Conservation (phyloP, 2,888 invertebrate genomes). For the Ctenicera cuprea region DNA sequence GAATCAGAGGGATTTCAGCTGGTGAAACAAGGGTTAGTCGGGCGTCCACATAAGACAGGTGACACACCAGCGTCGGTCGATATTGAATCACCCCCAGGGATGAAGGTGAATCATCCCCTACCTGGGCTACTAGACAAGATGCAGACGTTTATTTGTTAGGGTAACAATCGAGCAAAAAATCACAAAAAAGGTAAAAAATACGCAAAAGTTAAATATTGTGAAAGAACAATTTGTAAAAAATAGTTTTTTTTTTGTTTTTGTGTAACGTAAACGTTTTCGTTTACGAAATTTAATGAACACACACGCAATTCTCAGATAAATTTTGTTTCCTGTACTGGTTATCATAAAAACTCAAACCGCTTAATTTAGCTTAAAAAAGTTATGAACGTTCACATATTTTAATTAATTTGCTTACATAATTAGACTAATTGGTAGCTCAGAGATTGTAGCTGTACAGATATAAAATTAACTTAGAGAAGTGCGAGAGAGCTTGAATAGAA, state of each 20-base stretch:
- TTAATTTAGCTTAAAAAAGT: too few species aligned
- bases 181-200: too few species aligned
- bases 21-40: slow-evolving; percentile 8
- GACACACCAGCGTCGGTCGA: slow-evolving; percentile 49
- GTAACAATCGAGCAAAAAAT: background rate
- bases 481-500: slow-evolving; percentile 42
- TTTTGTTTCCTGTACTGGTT: too few species aligned
- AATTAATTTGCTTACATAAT: background rate
- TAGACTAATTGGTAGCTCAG: background rate
- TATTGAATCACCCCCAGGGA: slow-evolving; percentile 49
- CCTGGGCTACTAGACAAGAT: slow-evolving; percentile 36
- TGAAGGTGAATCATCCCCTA: slow-evolving; percentile 46
- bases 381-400: background rate
- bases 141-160: background rate
- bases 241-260: too few species aligned
- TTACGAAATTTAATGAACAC: too few species aligned
- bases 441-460: slow-evolving; percentile 17
- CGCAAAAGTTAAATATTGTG: too few species aligned
- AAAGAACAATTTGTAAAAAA: too few species aligned
- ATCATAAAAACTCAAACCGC: background rate
- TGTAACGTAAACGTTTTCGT: too few species aligned
- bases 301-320: too few species aligned
- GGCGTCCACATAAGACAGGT: slow-evolving; percentile 45
- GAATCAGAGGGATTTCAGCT: slow-evolving; percentile 33
- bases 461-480: slow-evolving; percentile 46